Evolutionary conservation across 1,140 invertebrate species (phyloP).

Genomic region (Penaeus japonicus): DNA sequence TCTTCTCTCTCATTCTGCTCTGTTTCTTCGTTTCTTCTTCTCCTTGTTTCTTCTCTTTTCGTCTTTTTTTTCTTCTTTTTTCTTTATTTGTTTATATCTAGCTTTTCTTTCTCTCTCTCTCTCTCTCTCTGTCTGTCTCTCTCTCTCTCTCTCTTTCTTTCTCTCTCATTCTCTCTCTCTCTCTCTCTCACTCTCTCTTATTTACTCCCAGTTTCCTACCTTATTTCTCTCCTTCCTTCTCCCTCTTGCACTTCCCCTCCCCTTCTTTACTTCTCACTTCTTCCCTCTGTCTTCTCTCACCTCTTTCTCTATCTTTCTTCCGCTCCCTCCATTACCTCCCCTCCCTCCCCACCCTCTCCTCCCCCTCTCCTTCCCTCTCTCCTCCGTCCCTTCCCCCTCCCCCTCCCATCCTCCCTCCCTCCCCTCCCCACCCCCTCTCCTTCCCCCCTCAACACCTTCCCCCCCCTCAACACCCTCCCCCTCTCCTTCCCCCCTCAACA

Average conservation of each 20-base stretch:
- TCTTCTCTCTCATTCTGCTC: neutral
- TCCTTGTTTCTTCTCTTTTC: neutral
- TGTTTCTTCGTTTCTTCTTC: neutral
- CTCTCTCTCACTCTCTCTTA: neutral
- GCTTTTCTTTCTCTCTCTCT: neutral
- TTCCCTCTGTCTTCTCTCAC: neutral
- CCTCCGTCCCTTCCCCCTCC: neutral
- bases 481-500: neutral
- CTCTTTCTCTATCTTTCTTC: neutral
- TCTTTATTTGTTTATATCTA: neutral
- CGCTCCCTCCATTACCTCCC: neutral
- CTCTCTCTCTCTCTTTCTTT: neutral
- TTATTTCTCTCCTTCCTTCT: neutral
- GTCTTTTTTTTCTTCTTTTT: neutral
- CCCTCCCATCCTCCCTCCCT: neutral
- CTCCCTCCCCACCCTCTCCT: neutral
- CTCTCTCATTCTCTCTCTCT: neutral
- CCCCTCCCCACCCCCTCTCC: neutral
- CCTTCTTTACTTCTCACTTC: neutral
- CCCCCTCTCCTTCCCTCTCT: neutral
- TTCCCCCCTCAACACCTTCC: neutral
- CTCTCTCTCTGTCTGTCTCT: neutral
- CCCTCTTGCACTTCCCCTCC: neutral
- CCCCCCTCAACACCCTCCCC: neutral
- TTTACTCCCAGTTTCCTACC: neutral